phyloP scores from a whole-genome alignment of 92 coral and sea anemone species.

The Palythoa grandis region DNA sequence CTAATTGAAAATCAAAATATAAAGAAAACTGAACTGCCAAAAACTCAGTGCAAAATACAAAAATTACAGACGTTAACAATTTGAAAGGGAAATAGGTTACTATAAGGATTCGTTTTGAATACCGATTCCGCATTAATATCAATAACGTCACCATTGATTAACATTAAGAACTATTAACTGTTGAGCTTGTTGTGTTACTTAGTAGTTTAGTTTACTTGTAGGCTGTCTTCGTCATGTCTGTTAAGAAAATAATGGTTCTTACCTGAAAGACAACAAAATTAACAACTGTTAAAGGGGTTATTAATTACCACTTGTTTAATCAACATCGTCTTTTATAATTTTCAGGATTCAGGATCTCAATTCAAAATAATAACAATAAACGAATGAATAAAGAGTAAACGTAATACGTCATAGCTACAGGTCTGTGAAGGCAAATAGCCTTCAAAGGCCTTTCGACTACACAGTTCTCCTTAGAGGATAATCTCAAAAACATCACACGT shows the following conservation, averaged over 20 bases:
- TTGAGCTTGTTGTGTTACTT: neutral
- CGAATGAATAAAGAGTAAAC: too few species aligned
- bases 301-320: neutral
- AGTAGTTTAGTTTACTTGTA: neutral
- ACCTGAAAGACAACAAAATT: slow-evolving; percentile 18
- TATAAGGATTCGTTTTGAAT: neutral
- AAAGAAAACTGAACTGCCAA: neutral
- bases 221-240: neutral
- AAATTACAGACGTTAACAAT: neutral
- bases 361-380: neutral
- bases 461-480: too few species aligned
- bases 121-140: neutral
- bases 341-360: neutral
- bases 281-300: neutral
- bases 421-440: too few species aligned
- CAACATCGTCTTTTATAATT: neutral
- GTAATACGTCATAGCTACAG: too few species aligned
- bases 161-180: neutral
- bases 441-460: too few species aligned
- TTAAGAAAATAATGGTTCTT: neutral
- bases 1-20: neutral
- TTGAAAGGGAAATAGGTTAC: neutral
- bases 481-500: too few species aligned
- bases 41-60: neutral
- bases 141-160: slow-evolving; percentile 1